phyloP scores from a whole-genome alignment of 2,797 vertebrate species.

The Cuniculus paca region DNA sequence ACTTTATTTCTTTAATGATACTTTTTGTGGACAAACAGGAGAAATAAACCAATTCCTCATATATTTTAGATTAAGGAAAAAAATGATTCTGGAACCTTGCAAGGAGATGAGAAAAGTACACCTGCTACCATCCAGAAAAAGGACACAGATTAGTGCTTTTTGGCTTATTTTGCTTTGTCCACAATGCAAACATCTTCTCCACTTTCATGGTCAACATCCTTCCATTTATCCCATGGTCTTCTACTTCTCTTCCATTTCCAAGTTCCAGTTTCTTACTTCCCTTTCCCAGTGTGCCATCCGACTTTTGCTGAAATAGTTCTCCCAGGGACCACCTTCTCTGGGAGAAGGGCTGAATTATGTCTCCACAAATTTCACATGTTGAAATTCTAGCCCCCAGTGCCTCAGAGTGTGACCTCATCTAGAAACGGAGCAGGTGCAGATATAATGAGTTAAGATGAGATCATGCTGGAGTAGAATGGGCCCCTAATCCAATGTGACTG shows the following conservation, averaged over 20 bases:
- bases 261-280: neutral
- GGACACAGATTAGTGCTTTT: neutral
- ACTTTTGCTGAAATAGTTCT: neutral
- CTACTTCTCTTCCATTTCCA: neutral
- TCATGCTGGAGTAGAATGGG: neutral
- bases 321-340: neutral
- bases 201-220: neutral
- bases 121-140: neutral
- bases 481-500: neutral
- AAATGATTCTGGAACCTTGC: neutral
- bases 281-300: neutral
- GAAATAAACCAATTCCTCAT: constrained; percentile 1
- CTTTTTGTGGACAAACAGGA: constrained; percentile 4
- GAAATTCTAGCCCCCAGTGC: neutral
- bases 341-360: neutral
- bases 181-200: neutral
- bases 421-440: neutral
- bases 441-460: constrained; percentile 6
- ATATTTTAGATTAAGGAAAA: neutral
- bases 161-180: neutral
- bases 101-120: neutral
- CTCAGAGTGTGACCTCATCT: neutral
- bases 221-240: neutral
- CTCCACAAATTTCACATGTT: neutral
- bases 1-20: neutral